phyloP scores from a whole-genome alignment of 2,113 vertebrate genomes.

The Furnarius figulus region DNA sequence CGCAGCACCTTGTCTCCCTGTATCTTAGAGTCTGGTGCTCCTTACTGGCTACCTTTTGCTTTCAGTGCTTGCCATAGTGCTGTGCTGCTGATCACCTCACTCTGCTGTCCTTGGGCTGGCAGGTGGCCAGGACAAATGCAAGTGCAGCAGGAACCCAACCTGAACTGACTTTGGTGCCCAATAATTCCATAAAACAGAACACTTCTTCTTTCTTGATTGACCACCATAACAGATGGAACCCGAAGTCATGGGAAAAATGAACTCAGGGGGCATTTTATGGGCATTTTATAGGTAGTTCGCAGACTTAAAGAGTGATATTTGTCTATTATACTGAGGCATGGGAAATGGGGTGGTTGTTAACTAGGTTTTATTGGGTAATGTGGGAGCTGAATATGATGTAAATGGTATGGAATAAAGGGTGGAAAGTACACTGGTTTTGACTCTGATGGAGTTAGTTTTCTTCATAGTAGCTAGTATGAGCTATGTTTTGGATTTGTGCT shows the following conservation, averaged over 20 bases:
- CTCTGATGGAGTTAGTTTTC: background rate
- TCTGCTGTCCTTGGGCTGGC: background rate
- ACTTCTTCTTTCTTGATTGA: background rate
- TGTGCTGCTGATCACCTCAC: no score
- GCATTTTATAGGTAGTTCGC: background rate
- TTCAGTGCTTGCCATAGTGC: background rate
- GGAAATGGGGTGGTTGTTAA: background rate
- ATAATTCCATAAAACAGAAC: background rate
- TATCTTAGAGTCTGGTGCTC: background rate
- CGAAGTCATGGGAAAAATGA: background rate
- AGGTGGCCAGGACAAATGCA: background rate
- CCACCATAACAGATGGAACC: background rate
- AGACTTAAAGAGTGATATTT: background rate
- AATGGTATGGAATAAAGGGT: background rate
- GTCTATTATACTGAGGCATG: background rate
- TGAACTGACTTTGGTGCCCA: background rate
- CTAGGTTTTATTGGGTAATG: background rate
- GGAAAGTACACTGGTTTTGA: background rate
- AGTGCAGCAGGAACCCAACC: background rate
- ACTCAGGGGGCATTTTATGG: background rate
- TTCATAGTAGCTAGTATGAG: background rate
- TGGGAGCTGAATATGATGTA: background rate
- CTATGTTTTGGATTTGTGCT: background rate
- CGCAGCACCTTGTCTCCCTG: background rate
- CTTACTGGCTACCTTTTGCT: background rate